These are phyloP conservation scores for Pantherophis alleghaniensis DNA, from an alignment of 2,797 vertebrate genomes.

Conservation along the genomic window DNA sequence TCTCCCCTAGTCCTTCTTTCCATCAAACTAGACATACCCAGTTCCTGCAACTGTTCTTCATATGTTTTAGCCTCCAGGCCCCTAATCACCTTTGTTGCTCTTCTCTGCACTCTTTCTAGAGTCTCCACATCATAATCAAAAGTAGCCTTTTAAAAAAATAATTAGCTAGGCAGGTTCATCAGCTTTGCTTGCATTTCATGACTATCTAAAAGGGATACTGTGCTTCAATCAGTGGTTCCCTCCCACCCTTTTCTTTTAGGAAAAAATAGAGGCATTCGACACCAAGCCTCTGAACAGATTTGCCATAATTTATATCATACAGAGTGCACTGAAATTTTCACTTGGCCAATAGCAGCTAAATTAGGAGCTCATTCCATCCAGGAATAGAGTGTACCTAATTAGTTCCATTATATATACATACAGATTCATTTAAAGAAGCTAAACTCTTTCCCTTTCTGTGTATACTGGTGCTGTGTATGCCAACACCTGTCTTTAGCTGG, in stretches of 20 bases:
- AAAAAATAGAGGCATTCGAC: not conserved
- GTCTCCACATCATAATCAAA: not conserved
- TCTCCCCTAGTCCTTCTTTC: too few species aligned
- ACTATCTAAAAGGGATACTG: too few species aligned
- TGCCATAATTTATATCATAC: not conserved
- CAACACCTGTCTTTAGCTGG: not conserved
- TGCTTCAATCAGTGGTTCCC: not conserved
- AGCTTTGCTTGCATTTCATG: not conserved
- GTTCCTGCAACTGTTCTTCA: too few species aligned
- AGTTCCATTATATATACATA: not conserved
- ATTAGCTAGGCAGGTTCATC: not conserved
- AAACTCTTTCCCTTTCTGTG: not conserved
- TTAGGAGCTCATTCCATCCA: not conserved
- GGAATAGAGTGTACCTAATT: not conserved
- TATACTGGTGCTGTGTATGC: not conserved
- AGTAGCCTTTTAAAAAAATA: not conserved
- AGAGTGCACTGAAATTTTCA: not conserved
- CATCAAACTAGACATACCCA: too few species aligned
- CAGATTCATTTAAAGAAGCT: not conserved
- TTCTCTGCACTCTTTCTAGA: too few species aligned
- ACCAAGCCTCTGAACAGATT: not conserved
- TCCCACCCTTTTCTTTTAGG: not conserved
- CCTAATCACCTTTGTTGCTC: too few species aligned
- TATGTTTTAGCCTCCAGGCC: too few species aligned
- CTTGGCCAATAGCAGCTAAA: not conserved